phyloP scores from a whole-genome alignment of 2,888 invertebrate genomes.

The Matsumyia berberina region DNA sequence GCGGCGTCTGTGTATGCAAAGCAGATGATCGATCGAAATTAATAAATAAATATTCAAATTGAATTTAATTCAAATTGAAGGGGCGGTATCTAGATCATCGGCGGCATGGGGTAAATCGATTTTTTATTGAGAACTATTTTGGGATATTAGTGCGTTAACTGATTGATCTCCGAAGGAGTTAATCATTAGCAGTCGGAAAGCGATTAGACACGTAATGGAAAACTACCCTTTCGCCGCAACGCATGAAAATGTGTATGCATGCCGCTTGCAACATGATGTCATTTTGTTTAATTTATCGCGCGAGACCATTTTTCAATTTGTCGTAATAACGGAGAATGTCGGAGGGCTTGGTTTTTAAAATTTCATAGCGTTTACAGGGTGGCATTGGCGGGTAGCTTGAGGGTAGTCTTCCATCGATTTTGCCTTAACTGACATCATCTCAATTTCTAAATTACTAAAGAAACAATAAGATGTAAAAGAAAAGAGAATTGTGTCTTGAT shows the following conservation, averaged over 20 bases:
- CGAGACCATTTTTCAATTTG: conserved; percentile 32
- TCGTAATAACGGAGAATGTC: conserved; percentile 17
- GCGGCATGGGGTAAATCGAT: conserved; percentile 14
- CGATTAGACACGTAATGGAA: conserved; percentile 24
- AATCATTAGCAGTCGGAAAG: neutral
- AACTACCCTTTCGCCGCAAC: neutral
- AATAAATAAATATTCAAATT: conserved; percentile 46
- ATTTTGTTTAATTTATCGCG: conserved; percentile 15
- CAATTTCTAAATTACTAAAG: too few relatives aligned
- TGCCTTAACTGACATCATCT: too few relatives aligned
- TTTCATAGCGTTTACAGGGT: neutral
- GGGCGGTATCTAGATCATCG: conserved; percentile 1
- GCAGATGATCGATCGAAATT: conserved; percentile 39
- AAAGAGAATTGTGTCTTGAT: too few relatives aligned
- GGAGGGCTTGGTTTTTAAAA: conserved; percentile 7
- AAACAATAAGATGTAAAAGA: too few relatives aligned
- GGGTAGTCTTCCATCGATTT: too few relatives aligned
- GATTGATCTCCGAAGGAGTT: conserved; percentile 9
- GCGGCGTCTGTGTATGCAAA: conserved; percentile 32
- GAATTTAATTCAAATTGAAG: conserved; percentile 6
- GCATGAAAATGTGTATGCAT: neutral
- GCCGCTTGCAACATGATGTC: conserved; percentile 7
- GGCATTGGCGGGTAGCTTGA: neutral
- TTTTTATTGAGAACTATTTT: conserved; percentile 3
- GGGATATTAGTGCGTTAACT: conserved; percentile 11